Conservation (phyloP, 1,140 invertebrate genomes). For the Procambarus virginalis region DNA sequence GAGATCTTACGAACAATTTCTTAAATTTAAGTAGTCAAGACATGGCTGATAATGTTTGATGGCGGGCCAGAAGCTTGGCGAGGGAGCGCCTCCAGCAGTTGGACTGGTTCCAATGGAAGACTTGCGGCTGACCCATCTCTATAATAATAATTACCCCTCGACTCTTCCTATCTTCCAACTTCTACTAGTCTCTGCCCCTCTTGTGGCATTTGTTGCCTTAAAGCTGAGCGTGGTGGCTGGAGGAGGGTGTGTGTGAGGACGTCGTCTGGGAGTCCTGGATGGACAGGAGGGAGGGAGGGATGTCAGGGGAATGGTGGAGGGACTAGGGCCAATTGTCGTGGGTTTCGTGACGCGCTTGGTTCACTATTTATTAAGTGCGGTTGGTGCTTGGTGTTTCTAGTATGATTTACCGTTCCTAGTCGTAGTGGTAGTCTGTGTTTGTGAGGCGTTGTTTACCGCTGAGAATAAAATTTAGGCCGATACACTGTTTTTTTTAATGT, state of each 20-base stretch:
- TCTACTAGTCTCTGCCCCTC: not conserved
- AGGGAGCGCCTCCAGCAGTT: no score
- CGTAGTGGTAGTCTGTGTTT: no score
- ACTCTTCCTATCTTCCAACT: not conserved
- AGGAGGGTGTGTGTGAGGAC: not conserved
- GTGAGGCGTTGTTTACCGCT: not conserved
- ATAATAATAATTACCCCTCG: not conserved
- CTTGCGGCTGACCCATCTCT: not conserved
- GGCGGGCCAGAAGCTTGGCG: no score
- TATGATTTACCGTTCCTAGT: no score
- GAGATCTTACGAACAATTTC: no score
- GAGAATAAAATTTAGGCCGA: not conserved
- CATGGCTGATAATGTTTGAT: no score
- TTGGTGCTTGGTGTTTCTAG: no score
- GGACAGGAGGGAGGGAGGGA: not conserved
- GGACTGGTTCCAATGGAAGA: not conserved
- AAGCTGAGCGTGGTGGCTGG: not conserved
- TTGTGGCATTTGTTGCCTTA: not conserved
- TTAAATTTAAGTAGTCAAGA: no score
- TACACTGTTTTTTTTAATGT: not conserved
- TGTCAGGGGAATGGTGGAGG: no score
- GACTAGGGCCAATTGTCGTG: no score
- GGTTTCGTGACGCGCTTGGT: no score
- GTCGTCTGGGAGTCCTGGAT: not conserved
- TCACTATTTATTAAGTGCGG: no score